Conservation (phyloP, 2,113 vertebrate species). For the Bolborhynchus lineola region DNA sequence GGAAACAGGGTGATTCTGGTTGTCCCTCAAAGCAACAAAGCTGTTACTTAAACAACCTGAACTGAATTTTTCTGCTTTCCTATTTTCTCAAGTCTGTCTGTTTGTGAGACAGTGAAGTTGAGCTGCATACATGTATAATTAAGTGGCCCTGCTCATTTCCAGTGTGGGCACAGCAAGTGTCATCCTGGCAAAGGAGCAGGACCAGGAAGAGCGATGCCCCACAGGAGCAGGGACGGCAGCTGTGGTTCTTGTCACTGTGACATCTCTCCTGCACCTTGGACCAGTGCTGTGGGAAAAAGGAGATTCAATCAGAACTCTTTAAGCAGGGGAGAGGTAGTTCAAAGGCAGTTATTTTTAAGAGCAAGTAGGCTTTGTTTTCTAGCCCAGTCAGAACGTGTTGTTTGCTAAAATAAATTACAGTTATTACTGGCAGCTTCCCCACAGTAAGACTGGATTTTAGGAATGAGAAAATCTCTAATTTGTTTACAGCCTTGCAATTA, state of each 20-base stretch:
- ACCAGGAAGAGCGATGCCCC: not conserved
- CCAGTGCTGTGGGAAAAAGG: not conserved
- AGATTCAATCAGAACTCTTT: not conserved
- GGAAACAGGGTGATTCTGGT: not conserved
- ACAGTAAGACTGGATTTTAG: constrained; percentile 26
- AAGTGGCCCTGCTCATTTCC: rapidly evolving
- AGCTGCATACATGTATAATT: not conserved
- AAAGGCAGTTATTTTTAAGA: constrained; percentile 46
- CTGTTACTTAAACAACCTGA: not conserved
- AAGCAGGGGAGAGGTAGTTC: constrained; percentile 28
- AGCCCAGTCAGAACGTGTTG: not conserved
- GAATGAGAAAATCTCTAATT: constrained; percentile 47
- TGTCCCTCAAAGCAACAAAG: not conserved
- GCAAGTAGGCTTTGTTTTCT: constrained; percentile 32
- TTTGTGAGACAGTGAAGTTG: not conserved
- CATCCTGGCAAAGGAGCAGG: not conserved
- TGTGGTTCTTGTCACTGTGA: not conserved
- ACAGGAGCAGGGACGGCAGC: not conserved
- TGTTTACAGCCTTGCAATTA: constrained; percentile 40
- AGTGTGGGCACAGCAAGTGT: not conserved
- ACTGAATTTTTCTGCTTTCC: not conserved
- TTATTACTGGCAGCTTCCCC: constrained; percentile 27
- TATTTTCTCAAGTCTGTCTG: not conserved
- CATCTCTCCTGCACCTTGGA: not conserved
- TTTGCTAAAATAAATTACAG: constrained; percentile 47